Evolutionary conservation across 2,888 invertebrate genomes (phyloP).

Genomic region (Hoplodrina ambigua): DNA sequence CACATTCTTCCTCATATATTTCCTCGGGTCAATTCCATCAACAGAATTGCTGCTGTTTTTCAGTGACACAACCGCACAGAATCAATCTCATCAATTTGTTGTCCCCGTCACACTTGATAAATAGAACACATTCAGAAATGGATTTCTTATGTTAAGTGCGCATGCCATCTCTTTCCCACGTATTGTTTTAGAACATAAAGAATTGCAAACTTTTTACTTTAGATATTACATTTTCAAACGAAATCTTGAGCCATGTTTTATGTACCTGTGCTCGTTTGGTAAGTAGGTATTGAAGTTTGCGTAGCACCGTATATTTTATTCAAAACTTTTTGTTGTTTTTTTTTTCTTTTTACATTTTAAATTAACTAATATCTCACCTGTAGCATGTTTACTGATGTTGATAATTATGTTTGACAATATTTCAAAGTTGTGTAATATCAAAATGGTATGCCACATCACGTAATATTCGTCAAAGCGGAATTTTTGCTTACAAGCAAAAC

Average conservation of each 20-base stretch:
- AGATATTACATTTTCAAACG: constrained; percentile 59
- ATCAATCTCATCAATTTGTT: constrained; percentile 57
- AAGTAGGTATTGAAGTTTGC: constrained; percentile 54
- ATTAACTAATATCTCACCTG: constrained; percentile 14
- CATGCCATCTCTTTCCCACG: constrained; percentile 20
- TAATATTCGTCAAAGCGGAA: not conserved
- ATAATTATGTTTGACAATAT: constrained; percentile 4
- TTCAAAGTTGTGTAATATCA: constrained; percentile 9
- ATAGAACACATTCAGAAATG: constrained; percentile 52
- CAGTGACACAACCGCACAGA: constrained; percentile 36
- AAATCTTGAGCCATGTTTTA: constrained; percentile 65
- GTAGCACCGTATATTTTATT: constrained; percentile 30
- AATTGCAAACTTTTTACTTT: constrained; percentile 61
- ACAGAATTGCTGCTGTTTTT: constrained; percentile 32
- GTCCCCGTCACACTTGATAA: constrained; percentile 50
- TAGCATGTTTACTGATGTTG: not conserved
- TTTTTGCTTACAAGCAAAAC: not conserved
- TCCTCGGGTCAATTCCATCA: constrained; percentile 41
- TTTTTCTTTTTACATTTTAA: constrained; percentile 22
- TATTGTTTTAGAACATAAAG: constrained; percentile 54
- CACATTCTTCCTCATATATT: constrained; percentile 24
- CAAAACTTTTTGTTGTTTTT: constrained; percentile 16
- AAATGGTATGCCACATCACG: constrained; percentile 15
- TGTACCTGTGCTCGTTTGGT: constrained; percentile 63
- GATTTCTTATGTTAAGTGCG: constrained; percentile 49